These are phyloP conservation scores for Monodelphis domestica DNA, from an alignment of 2,797 vertebrate species.

Conservation along the genomic window DNA sequence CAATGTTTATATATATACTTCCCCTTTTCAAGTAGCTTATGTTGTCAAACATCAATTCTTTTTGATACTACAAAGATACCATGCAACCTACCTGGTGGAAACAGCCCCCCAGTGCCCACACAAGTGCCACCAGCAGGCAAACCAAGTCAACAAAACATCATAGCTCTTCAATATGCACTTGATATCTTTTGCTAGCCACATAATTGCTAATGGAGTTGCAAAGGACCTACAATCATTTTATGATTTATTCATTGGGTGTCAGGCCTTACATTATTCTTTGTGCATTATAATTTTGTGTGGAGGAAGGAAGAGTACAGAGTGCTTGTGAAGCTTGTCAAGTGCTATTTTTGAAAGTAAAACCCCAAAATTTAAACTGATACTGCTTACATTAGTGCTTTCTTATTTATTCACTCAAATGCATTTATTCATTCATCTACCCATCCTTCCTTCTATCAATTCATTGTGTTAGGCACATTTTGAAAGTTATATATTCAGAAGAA, in stretches of 20 bases:
- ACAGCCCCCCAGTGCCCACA: background rate
- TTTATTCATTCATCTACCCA: background rate
- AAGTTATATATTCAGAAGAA: background rate
- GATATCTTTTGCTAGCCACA: background rate
- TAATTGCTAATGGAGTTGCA: background rate
- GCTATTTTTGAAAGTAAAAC: background rate
- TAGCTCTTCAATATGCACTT: background rate
- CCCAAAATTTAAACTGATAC: background rate
- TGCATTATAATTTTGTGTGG: background rate
- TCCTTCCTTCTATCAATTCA: too few species aligned
- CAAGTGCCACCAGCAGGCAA: background rate
- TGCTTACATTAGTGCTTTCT: background rate
- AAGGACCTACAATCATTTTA: background rate
- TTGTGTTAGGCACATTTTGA: background rate
- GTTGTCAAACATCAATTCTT: conserved; percentile 48
- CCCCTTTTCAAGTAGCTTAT: background rate
- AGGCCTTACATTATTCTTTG: background rate
- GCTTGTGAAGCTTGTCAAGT: background rate
- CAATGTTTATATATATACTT: background rate
- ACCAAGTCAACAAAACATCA: background rate
- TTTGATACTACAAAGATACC: background rate
- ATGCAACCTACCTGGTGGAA: background rate
- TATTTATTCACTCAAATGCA: background rate
- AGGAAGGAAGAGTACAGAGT: background rate
- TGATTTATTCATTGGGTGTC: background rate